Conservation (phyloP, 2,888 invertebrate genomes). For the Ellobium chinense region DNA sequence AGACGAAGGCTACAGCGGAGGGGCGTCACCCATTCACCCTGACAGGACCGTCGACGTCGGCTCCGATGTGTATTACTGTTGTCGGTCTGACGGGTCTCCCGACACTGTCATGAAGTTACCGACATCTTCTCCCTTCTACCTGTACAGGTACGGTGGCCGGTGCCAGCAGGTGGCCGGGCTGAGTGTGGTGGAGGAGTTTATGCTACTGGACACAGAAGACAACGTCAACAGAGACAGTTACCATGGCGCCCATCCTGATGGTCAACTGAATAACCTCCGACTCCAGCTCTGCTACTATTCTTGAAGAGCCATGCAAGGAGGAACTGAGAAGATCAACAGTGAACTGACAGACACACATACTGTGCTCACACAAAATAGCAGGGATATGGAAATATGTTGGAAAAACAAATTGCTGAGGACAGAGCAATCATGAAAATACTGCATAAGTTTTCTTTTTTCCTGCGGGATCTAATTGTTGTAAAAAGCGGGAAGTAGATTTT, state of each 20-base stretch:
- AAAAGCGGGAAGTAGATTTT: no score
- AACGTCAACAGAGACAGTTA: background rate
- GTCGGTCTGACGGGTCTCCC: background rate
- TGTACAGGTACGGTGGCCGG: background rate
- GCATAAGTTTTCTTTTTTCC: no score
- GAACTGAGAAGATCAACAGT: no score
- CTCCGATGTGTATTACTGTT: background rate
- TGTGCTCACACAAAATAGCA: no score
- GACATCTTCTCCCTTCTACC: background rate
- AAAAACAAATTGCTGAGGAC: no score
- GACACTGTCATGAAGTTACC: background rate
- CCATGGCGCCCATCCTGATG: background rate
- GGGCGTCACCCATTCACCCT: background rate
- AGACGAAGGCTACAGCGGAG: background rate
- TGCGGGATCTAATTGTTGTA: no score
- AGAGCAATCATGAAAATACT: no score
- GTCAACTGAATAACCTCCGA: background rate
- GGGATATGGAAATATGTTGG: no score
- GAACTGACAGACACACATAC: no score
- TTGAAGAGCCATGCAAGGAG: no score
- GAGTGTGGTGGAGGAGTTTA: background rate
- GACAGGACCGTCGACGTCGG: background rate
- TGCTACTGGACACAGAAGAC: slow-evolving; percentile 12
- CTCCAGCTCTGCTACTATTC: background rate
- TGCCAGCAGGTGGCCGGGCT: slow-evolving; percentile 17